A percentile compares a stretch with the other conserved stretches of the same genome.
These are phyloP conservation scores for Lutjanus erythropterus DNA, from an alignment of 2,113 vertebrate species.

Conservation along the genomic window DNA sequence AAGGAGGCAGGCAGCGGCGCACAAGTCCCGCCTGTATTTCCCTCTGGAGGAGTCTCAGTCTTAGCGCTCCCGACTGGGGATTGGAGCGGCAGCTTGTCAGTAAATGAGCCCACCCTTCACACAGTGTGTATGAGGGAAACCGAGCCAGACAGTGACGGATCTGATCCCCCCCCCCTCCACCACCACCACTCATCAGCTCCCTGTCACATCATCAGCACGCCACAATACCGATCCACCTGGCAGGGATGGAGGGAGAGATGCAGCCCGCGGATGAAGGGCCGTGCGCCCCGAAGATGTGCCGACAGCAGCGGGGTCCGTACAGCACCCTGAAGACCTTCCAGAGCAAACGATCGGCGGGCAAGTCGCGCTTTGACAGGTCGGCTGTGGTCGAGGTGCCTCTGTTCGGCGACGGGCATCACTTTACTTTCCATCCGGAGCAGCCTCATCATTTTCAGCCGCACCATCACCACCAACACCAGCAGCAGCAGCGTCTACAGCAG, in stretches of 20 bases:
- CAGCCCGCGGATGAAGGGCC: slow-evolving; percentile 92
- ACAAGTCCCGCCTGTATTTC: slow-evolving; percentile 78
- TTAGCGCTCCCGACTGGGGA: slow-evolving; percentile 83
- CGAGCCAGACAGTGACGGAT: slow-evolving; percentile 80
- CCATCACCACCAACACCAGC: slow-evolving; percentile 73
- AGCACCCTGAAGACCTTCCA: slow-evolving; percentile 92
- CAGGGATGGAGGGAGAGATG: slow-evolving; percentile 91
- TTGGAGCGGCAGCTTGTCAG: slow-evolving; percentile 93
- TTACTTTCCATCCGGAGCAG: slow-evolving; percentile 78
- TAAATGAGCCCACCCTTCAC: slow-evolving; percentile 81
- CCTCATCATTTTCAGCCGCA: slow-evolving; percentile 80
- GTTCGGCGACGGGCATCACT: slow-evolving; percentile 85
- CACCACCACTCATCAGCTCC: slow-evolving; percentile 62
- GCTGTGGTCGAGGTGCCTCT: slow-evolving; percentile 91
- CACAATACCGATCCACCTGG: slow-evolving; percentile 63
- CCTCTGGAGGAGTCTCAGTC: slow-evolving; percentile 73
- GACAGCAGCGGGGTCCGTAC: slow-evolving; percentile 91
- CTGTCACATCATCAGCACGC: slow-evolving; percentile 69
- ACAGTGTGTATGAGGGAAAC: slow-evolving; percentile 73
- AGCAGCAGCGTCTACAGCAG: slow-evolving; percentile 76
- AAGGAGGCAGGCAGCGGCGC: slow-evolving; percentile 64
- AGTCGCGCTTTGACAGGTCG: slow-evolving; percentile 91
- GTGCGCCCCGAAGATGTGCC: slow-evolving; percentile 91
- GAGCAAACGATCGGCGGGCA: slow-evolving; percentile 87
- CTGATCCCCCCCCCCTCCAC: slow-evolving; percentile 29